Conservation (phyloP, 2,113 vertebrate species). For the Alaudala cheleensis region DNA sequence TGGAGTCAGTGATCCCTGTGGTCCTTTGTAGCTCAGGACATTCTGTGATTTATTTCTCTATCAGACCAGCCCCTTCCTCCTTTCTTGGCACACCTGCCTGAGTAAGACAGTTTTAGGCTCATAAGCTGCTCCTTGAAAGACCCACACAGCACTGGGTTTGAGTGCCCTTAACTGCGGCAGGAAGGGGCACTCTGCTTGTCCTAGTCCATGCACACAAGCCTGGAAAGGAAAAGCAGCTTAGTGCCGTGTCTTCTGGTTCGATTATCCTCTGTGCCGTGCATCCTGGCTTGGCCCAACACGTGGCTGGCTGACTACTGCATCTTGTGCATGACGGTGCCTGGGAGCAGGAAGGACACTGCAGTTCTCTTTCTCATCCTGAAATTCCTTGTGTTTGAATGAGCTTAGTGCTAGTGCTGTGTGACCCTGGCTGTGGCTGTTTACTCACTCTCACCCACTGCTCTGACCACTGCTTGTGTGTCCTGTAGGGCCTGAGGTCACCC, state of each 20-base stretch:
- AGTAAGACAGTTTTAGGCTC: not conserved
- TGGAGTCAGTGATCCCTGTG: not conserved
- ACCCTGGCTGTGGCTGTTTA: not conserved
- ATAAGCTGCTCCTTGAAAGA: not conserved
- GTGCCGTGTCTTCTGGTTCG: accelerated
- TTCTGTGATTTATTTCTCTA: accelerated
- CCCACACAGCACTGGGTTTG: accelerated
- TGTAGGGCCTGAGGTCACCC: not conserved
- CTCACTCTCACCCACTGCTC: accelerated
- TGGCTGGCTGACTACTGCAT: not conserved
- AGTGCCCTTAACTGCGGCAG: accelerated
- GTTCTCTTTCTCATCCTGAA: not conserved
- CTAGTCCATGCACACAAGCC: accelerated
- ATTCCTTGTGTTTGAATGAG: not conserved
- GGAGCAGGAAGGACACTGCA: not conserved
- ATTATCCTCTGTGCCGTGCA: accelerated
- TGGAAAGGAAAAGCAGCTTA: not conserved
- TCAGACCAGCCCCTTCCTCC: not conserved
- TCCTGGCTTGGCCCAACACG: accelerated
- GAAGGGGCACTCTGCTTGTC: not conserved
- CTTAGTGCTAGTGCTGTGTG: not conserved
- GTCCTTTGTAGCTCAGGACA: not conserved
- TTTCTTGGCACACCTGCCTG: not conserved
- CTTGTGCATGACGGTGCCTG: accelerated
- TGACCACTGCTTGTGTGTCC: accelerated